Evolutionary conservation across 2,113 vertebrate species (phyloP).

Genomic region (Clarias batrachus): DNA sequence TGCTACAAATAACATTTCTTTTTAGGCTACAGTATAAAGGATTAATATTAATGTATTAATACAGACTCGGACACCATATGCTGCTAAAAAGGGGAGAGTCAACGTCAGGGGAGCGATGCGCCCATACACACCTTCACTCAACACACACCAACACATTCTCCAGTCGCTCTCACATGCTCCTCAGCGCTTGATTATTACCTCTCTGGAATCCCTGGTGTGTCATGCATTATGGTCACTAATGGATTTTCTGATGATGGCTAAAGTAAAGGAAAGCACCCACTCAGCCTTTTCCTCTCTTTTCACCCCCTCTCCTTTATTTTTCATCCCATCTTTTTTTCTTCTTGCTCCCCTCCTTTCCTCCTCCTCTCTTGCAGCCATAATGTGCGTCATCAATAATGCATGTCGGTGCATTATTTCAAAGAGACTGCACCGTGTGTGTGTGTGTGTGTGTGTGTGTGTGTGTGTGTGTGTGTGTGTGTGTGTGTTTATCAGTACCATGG

Average conservation of each 20-base stretch:
- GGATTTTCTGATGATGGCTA: slow-evolving; percentile 45
- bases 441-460: slow-evolving; percentile 23
- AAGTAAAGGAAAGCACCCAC: slow-evolving; percentile 35
- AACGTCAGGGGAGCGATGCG: not conserved
- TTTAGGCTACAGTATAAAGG: not conserved
- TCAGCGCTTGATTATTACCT: slow-evolving; percentile 24
- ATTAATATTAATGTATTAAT: not conserved
- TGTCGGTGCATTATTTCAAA: slow-evolving; percentile 74
- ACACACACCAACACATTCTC: not conserved
- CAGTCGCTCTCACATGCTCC: not conserved
- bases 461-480: slow-evolving; percentile 7
- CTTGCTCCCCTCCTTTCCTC: slow-evolving; percentile 1
- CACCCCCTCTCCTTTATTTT: slow-evolving; percentile 9
- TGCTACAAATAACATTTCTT: not conserved
- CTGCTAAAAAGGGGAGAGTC: not conserved
- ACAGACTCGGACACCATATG: not conserved
- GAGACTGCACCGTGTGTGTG: slow-evolving; percentile 51
- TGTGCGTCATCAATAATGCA: slow-evolving; percentile 79
- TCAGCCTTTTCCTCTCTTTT: slow-evolving; percentile 35
- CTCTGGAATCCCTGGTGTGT: slow-evolving; percentile 38
- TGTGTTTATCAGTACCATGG: slow-evolving; percentile 2
- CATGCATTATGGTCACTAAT: slow-evolving; percentile 41
- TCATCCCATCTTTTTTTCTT: slow-evolving; percentile 2
- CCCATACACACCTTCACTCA: not conserved
- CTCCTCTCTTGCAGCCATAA: slow-evolving; percentile 66